phyloP scores from a whole-genome alignment of 2,797 vertebrate genomes.

The Urocyon cinereoargenteus region DNA sequence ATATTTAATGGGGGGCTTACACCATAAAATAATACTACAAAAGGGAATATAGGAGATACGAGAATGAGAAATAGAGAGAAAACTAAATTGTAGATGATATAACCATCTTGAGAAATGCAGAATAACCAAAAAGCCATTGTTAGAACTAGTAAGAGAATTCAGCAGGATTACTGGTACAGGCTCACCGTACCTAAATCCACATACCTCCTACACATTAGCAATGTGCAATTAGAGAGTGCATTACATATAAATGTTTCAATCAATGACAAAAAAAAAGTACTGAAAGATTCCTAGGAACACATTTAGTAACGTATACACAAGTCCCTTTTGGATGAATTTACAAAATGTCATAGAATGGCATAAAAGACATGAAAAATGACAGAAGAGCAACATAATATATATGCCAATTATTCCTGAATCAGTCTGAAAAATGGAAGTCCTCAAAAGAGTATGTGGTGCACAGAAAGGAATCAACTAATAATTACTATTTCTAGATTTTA shows the following conservation, averaged over 20 bases:
- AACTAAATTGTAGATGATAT: conserved; percentile 16
- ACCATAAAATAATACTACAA: background rate
- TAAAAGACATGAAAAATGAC: background rate
- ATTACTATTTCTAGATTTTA: conserved; percentile 12
- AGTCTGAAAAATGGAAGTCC: background rate
- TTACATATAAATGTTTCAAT: background rate
- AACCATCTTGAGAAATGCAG: background rate
- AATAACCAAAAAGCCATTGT: background rate
- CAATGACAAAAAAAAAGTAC: conserved; percentile 20
- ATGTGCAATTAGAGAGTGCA: background rate
- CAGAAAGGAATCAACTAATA: background rate
- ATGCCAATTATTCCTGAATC: background rate
- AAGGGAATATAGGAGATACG: background rate
- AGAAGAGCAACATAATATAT: conserved; percentile 43
- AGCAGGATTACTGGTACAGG: background rate
- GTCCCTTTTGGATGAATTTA: conserved; percentile 7
- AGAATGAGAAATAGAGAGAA: background rate
- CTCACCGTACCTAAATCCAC: background rate
- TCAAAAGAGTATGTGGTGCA: background rate
- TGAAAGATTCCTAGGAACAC: background rate
- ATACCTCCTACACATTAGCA: background rate
- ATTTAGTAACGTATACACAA: background rate
- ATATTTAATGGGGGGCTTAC: background rate
- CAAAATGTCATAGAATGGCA: background rate
- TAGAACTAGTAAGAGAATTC: background rate